Conservation (phyloP, 2,797 vertebrate species). For the Sebastes diploproa region DNA sequence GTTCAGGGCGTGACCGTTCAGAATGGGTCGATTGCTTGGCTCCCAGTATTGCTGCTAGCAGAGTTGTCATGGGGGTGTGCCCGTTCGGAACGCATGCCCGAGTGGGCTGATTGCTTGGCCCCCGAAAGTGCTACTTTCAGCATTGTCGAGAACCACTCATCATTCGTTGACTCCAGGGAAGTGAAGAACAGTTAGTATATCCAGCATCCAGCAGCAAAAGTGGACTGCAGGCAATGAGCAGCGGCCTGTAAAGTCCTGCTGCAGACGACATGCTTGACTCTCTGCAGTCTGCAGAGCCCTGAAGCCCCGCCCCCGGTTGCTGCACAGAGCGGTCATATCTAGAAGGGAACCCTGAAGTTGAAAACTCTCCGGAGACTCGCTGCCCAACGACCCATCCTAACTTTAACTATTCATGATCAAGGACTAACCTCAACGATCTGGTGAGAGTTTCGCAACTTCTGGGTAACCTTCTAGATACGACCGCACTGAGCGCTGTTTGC, state of each 20-base stretch:
- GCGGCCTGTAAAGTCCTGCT: background rate
- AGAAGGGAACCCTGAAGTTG: no score
- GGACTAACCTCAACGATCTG: no score
- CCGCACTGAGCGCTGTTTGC: background rate
- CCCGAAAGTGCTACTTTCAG: background rate
- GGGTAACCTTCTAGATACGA: no score
- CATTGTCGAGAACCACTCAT: background rate
- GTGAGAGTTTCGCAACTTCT: no score
- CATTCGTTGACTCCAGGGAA: background rate
- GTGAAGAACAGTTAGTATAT: background rate
- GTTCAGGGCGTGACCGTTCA: background rate
- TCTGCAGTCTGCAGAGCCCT: background rate
- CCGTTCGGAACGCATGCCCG: no score
- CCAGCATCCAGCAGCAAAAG: background rate
- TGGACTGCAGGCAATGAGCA: background rate
- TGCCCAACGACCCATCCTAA: no score
- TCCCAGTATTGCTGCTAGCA: background rate
- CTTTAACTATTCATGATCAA: no score
- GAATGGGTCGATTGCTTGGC: background rate
- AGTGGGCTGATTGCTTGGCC: no score
- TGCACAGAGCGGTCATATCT: no score
- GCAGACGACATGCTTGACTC: background rate
- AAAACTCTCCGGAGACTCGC: no score
- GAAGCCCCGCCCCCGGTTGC: background rate
- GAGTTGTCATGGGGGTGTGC: background rate